Conservation (phyloP, 2,113 vertebrate species). For the Megalops atlanticus region DNA sequence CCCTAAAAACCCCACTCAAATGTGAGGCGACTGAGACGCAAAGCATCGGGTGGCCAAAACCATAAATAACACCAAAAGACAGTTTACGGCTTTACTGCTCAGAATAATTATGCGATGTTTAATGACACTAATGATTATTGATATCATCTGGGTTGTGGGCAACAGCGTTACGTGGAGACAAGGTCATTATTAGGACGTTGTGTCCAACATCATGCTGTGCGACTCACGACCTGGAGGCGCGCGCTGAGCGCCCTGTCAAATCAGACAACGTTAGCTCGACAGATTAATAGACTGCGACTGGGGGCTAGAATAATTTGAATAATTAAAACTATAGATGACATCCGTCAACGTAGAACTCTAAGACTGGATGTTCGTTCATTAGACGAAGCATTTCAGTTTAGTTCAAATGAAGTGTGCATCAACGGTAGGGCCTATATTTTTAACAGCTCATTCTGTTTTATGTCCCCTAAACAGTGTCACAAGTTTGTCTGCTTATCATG, state of each 20-base stretch:
- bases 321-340: neutral
- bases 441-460: too few species aligned
- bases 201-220: neutral
- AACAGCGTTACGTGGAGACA: neutral
- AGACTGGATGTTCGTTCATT: neutral
- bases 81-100: neutral
- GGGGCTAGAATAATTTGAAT: neutral
- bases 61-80: neutral
- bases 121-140: neutral
- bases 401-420: neutral
- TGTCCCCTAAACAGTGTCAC: neutral
- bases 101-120: neutral
- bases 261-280: neutral
- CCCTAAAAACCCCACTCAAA: too few species aligned
- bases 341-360: neutral
- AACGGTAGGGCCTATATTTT: too few species aligned
- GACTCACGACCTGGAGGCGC: neutral
- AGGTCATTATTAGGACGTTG: constrained; percentile 10
- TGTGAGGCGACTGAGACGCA: neutral
- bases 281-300: neutral
- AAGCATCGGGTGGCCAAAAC: neutral
- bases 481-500: neutral
- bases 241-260: neutral
- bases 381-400: neutral
- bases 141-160: neutral